Evolutionary conservation across 1,140 invertebrate genomes (phyloP).

Genomic region (Papilio polytes): DNA sequence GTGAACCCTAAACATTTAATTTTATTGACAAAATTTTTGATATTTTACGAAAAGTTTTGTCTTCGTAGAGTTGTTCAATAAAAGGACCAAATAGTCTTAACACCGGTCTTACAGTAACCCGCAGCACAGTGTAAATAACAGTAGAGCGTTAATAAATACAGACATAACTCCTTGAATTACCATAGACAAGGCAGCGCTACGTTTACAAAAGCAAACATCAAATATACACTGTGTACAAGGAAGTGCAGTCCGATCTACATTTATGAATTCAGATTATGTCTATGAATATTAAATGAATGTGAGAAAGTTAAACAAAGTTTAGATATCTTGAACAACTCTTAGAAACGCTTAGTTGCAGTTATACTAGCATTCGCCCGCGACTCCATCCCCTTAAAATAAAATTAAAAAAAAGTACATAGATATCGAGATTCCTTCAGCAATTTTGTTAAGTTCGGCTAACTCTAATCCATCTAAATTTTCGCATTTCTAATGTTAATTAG

Average conservation of each 20-base stretch:
- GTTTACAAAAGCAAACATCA: constrained; percentile 23
- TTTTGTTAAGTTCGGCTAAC: no score
- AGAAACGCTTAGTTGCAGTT: no score
- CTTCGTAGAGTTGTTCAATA: no score
- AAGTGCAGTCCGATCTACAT: not conserved
- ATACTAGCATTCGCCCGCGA: no score
- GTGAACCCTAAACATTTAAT: no score
- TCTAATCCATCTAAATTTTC: no score
- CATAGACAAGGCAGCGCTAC: constrained; percentile 16
- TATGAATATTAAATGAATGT: constrained; percentile 1
- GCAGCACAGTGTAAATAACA: constrained; percentile 30
- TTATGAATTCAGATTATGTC: constrained; percentile 16
- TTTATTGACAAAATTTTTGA: no score
- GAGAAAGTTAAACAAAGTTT: constrained; percentile 1
- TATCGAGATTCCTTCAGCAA: no score
- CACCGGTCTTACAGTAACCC: constrained; percentile 35
- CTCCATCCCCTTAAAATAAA: no score
- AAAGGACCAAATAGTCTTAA: not conserved
- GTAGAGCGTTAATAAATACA: constrained; percentile 27
- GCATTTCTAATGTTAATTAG: no score
- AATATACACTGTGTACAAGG: not conserved
- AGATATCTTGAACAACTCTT: not conserved
- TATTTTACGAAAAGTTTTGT: no score
- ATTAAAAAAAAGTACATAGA: no score
- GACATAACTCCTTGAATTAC: constrained; percentile 28